Base-by-base conservation (phyloP, 2,888 invertebrate species). In the Acholoe squamosa region DNA sequence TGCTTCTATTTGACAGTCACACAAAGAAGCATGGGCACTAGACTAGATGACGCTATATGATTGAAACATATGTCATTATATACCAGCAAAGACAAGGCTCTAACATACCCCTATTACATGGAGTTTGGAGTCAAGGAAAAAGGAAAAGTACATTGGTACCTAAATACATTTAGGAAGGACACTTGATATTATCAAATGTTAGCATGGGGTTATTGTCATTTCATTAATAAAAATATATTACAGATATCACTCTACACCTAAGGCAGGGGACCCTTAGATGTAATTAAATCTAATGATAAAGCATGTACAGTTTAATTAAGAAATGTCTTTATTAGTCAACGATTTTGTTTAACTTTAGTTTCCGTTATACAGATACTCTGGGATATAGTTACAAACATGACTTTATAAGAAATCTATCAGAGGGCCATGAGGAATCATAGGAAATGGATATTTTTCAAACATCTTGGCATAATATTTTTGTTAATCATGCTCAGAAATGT, bases 61-160 rank as follows among this genome's bases (percentile, higher is more conserved):
- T 80, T 80, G 43, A 80, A 80, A 80, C 80, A 80, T n/a, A n/a
- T 80, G 80, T 80, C 33, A 80, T 80, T 80, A 34, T 80, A 80
- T 80, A 80, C 80, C 80, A 80, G 80, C 80, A 80, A 43, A 43
- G 33, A 7, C 80, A 43, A 80, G 80, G 80, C 80, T 80, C 80
- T 80, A 80, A 80, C 43, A 43, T 34, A 33, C 80, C 80, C 80
- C 43, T 71, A 71, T 28, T 25, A 71, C 71, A 80, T 80, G 80
- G 16, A 80, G 80, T 80, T 80, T 80, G 19, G 80, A 80, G 80
- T 80, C 80, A 80, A 80, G 19, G 80, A 43, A 80, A 80, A n/a
- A 80, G 80, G 31, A 43, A 80, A 80, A 22, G 43, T 80, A 80
- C 43, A 80, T 34, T 80, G 33, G 43, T 43, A 80, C 43, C 80